These are phyloP conservation scores for Phrynosoma blainvillii DNA, from an alignment of 2,113 vertebrate species.

Conservation along the genomic window DNA sequence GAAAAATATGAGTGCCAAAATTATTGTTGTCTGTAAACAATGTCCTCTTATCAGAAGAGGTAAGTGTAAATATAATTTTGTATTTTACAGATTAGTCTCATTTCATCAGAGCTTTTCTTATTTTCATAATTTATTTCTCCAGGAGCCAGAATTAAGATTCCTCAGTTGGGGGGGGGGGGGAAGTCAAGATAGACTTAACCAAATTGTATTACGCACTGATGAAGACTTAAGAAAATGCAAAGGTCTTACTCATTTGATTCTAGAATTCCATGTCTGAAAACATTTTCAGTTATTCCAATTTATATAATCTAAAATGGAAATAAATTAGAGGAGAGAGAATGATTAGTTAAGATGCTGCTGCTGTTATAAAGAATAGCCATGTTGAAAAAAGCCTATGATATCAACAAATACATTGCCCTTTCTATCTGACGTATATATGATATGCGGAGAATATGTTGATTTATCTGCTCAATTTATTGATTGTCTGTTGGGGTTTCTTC, in stretches of 20 bases:
- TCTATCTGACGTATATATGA: background rate
- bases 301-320: background rate
- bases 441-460: background rate
- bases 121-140: background rate
- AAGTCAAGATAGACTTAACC: background rate
- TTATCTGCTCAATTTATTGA: background rate
- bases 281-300: background rate
- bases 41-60: conserved; percentile 94
- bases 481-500: background rate
- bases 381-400: background rate
- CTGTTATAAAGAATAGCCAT: background rate
- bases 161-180: no score
- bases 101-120: background rate
- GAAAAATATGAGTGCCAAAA: conserved; percentile 95
- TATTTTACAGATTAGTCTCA: background rate
- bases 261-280: background rate
- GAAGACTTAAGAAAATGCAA: background rate
- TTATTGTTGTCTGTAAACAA: conserved; percentile 91
- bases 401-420: background rate
- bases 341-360: background rate
- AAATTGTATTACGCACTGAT: background rate
- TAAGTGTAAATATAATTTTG: conserved; percentile 69
- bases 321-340: background rate
- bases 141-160: background rate
- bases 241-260: background rate